These are phyloP conservation scores for Pristionchus japonicus DNA, from an alignment of 2,888 invertebrate species.

Conservation along the genomic window DNA sequence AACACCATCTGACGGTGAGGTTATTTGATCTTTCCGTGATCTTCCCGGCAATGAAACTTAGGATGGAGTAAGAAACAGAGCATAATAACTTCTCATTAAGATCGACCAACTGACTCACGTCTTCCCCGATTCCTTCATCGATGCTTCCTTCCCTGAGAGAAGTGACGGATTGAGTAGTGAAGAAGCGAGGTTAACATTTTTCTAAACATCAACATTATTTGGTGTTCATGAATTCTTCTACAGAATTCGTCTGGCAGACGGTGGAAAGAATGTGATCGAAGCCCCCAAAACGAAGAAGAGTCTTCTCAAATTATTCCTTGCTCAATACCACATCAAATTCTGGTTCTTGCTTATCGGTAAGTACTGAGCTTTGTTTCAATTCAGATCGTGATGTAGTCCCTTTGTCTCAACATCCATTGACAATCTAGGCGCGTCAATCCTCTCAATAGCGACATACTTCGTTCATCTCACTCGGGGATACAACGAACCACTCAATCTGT, in stretches of 20 bases:
- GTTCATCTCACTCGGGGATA: slow-evolving; percentile 71
- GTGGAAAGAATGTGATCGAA: slow-evolving; percentile 67
- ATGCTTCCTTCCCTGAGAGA: slow-evolving; percentile 62
- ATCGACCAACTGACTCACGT: slow-evolving; percentile 60
- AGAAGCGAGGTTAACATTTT: slow-evolving; percentile 55
- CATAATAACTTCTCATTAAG: background rate
- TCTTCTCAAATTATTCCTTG: slow-evolving; percentile 62
- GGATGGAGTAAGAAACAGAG: background rate
- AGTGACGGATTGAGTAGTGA: slow-evolving; percentile 69
- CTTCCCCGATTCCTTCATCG: slow-evolving; percentile 71
- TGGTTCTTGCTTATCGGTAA: slow-evolving; percentile 70
- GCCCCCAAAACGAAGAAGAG: slow-evolving; percentile 60
- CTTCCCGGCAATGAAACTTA: too few relatives aligned
- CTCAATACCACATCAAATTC: slow-evolving; percentile 73
- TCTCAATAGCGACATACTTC: slow-evolving; percentile 70
- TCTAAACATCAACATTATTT: too few relatives aligned
- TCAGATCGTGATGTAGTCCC: too few relatives aligned
- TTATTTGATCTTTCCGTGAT: too few relatives aligned
- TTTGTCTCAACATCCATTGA: too few relatives aligned
- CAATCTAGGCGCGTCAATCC: slow-evolving; percentile 64
- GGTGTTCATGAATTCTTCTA: background rate
- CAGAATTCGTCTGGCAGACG: slow-evolving; percentile 70
- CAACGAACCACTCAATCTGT: slow-evolving; percentile 71
- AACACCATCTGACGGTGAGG: slow-evolving; percentile 68
- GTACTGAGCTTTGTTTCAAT: background rate